These are phyloP conservation scores for Pseudanteris insignis DNA, from an alignment of 2,888 invertebrate genomes.

Conservation along the genomic window DNA sequence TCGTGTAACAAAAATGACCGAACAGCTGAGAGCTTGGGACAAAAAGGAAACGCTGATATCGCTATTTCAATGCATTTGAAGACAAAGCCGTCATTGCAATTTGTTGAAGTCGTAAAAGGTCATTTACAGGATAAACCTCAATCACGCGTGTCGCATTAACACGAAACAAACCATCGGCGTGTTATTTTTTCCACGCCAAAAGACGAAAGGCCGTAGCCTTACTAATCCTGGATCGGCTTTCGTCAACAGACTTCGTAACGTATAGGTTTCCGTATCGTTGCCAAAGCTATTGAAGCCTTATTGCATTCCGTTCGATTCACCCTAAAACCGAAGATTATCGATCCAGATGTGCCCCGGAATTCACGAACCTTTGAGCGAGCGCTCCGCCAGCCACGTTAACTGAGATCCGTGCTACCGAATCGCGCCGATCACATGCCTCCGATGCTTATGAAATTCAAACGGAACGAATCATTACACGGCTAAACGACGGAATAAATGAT, in stretches of 20 bases:
- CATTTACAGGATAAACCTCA: constrained; percentile 32
- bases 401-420: not conserved
- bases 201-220: constrained; percentile 33
- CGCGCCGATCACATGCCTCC: no score
- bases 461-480: no score
- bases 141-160: constrained; percentile 42
- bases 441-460: no score
- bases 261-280: constrained; percentile 47
- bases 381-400: constrained; percentile 3
- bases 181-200: constrained; percentile 19
- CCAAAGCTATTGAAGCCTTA: constrained; percentile 45
- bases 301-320: constrained; percentile 46
- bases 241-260: constrained; percentile 36
- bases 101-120: constrained; percentile 29
- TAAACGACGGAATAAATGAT: no score
- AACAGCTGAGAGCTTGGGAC: not conserved
- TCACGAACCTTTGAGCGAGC: constrained; percentile 19
- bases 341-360: constrained; percentile 40
- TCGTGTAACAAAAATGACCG: no score
- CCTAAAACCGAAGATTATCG: constrained; percentile 44
- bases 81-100: not conserved
- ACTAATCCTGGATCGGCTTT: constrained; percentile 49
- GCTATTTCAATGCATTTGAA: no score
- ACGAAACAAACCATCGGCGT: constrained; percentile 41
- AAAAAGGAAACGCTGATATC: not conserved